phyloP scores from a whole-genome alignment of 2,113 vertebrate species.

The Xenopus borealis region DNA sequence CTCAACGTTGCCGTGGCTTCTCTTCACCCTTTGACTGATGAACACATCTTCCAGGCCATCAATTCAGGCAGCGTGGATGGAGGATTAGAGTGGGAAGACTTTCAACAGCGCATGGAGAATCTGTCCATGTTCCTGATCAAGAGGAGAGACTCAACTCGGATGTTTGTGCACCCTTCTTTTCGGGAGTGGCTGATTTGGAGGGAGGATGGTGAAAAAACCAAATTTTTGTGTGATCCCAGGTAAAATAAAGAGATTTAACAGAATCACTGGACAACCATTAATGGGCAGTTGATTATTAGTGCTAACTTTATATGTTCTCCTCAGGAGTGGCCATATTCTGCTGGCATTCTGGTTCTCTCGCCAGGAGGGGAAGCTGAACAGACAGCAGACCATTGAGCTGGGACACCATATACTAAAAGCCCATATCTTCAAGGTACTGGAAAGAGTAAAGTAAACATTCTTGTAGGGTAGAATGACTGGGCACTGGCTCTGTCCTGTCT shows the following conservation, averaged over 20 bases:
- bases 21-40: constrained; percentile 92
- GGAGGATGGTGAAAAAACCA: constrained; percentile 97
- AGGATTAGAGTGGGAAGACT: constrained; percentile 95
- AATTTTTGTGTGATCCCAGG: constrained; percentile 98
- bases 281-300: background rate
- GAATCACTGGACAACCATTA: background rate
- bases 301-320: constrained; percentile 47
- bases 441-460: too few species aligned
- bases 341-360: constrained; percentile 98
- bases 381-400: constrained; percentile 96
- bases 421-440: constrained; percentile 95
- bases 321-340: constrained; percentile 94
- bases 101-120: constrained; percentile 95
- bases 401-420: constrained; percentile 99
- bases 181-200: constrained; percentile 98
- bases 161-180: constrained; percentile 98
- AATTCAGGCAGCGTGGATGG: constrained; percentile 89
- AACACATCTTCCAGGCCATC: constrained; percentile 97
- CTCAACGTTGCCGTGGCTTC: constrained; percentile 97
- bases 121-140: constrained; percentile 96
- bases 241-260: constrained; percentile 65
- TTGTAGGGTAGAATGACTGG: too few species aligned
- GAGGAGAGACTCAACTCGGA: constrained; percentile 92
- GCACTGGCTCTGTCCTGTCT: background rate
- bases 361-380: constrained; percentile 91